These are phyloP conservation scores for Trichosurus vulpecula DNA, from an alignment of 2,797 vertebrate species.

Conservation along the genomic window DNA sequence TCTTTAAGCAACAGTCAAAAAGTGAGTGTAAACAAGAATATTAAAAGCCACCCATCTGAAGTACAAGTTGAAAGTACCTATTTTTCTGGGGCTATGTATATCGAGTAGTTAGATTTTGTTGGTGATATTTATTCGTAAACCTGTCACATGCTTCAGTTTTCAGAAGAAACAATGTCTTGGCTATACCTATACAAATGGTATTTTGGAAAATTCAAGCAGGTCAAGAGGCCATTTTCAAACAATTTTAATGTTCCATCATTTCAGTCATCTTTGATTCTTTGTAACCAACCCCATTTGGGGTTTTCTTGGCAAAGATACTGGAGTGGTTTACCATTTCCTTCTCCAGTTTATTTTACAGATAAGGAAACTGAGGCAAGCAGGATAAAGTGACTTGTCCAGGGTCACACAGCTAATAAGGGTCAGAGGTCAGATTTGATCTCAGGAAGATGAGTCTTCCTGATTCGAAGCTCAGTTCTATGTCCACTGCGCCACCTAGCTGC, in stretches of 20 bases:
- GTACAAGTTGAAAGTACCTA: background rate
- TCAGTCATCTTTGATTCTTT: background rate
- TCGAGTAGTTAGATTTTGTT: constrained; percentile 3
- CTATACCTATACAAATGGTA: constrained; percentile 9
- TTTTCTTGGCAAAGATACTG: background rate
- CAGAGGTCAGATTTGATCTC: constrained; percentile 35
- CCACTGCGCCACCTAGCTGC: background rate
- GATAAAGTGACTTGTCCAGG: background rate
- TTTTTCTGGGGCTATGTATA: background rate
- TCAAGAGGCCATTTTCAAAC: constrained; percentile 15
- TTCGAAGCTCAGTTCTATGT: constrained; percentile 5
- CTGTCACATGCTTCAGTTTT: constrained; percentile 11
- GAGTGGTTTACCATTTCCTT: background rate
- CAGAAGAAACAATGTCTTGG: constrained; percentile 13
- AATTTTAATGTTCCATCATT: background rate
- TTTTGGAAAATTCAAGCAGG: constrained; percentile 23
- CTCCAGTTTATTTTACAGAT: background rate
- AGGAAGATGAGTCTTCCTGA: background rate
- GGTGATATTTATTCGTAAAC: constrained; percentile 8
- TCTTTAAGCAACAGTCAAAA: constrained; percentile 24
- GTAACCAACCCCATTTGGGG: background rate
- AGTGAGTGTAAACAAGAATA: background rate
- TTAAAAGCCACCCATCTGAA: constrained; percentile 14
- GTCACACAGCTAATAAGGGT: background rate
- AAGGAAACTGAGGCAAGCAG: background rate